Evolutionary conservation across 1,140 invertebrate genomes (phyloP), one percentile per base, ranked within the genome.

Genomic region (Rhagoletis zephyria): DNA sequence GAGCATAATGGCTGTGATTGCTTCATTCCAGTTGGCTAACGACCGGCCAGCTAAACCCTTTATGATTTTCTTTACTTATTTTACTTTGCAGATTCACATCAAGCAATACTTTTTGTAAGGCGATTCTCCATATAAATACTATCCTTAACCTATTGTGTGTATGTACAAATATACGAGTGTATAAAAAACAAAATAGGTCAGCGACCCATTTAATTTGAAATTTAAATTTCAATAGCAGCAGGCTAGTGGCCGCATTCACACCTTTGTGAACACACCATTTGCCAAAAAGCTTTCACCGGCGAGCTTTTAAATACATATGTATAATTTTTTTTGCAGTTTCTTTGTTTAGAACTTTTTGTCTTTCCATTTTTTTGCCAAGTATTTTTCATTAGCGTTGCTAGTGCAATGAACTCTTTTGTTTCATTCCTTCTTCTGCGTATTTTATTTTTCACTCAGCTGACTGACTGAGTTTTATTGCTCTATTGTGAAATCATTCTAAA

Each of bases 401-500:
- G 67, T 74, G 67, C 67, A 74, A 74, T 74, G 67, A 74, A 74
- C 67, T 74, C 67, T 74, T 74, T 48, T 74, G 42, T n/a, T 70
- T 45, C 45, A 45, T 74, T 56, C 51, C 10, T 56, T 56, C 51
- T 10, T 40, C 3, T 70, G 10, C 45, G 42, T 48, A 14, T 74
- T 48, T 74, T 74, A 74, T 74, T 42, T 74, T 48, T 74, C 67
- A 74, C 67, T 74, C 67, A 74, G 67, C 67, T 74, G 67, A 14
- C 10, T 60, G 59, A 7, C 12, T 63, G 61, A 56, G 10, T 56
- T 56, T 56, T 7, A 10, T 3, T 56, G 51, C 51, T 56, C 6
- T 70, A 74, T 48, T 74, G 67, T 16, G 67, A 74, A 74, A 4
- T 16, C 14, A 48, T 45, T 74, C 40, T 74, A 74, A 74, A 48